A percentile compares a stretch with the other conserved stretches of the same genome.
Conservation (phyloP, 53 echinoderm and acorn worm species). For the Stichopus horrens region DNA sequence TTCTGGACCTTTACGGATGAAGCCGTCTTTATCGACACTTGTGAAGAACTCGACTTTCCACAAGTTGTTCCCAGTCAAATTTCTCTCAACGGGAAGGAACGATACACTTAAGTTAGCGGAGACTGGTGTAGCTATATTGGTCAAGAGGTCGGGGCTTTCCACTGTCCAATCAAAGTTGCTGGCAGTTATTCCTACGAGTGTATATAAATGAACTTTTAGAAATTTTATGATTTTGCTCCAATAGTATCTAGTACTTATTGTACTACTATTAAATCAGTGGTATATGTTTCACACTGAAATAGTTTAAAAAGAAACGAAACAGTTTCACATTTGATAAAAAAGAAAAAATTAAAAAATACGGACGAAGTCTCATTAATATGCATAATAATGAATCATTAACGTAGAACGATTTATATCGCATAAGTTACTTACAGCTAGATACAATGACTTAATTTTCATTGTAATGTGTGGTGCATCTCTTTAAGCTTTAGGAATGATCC, state of each 20-base stretch:
- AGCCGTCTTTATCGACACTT: background rate
- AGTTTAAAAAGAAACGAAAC: too few species aligned
- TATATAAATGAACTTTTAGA: background rate
- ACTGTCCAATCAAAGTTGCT: constrained; percentile 37
- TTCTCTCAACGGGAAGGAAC: constrained; percentile 18
- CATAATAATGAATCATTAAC: too few species aligned
- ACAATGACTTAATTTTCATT: too few species aligned
- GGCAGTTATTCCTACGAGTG: constrained; percentile 8
- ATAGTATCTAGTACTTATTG: too few species aligned
- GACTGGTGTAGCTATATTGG: background rate
- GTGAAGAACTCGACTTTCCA: constrained; percentile 36
- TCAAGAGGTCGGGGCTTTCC: background rate
- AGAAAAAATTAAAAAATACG: too few species aligned
- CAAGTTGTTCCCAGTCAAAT: constrained; percentile 5
- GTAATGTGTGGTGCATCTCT: too few species aligned
- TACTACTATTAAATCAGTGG: background rate
- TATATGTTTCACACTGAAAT: background rate
- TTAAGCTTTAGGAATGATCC: too few species aligned
- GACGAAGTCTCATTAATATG: too few species aligned
- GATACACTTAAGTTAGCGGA: constrained; percentile 20
- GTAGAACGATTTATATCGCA: too few species aligned
- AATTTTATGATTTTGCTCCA: too few species aligned
- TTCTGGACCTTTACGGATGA: background rate
- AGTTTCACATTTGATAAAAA: too few species aligned
- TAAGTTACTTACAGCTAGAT: too few species aligned